A percentile compares a stretch with the other conserved stretches of the same genome.
These are phyloP conservation scores for Lasius platythorax DNA, from an alignment of 2,888 invertebrate species.

Conservation along the genomic window DNA sequence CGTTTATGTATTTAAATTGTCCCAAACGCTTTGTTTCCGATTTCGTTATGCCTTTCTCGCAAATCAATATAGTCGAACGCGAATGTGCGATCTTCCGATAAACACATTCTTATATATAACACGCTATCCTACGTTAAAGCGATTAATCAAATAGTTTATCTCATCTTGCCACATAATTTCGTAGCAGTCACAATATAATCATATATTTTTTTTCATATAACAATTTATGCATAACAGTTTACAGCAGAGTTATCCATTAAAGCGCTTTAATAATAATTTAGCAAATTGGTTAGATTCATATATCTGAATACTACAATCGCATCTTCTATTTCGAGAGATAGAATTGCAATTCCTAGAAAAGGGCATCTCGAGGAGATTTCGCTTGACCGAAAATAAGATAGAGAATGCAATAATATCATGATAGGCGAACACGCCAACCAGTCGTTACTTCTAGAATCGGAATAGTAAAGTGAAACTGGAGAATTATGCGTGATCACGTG, in stretches of 20 bases:
- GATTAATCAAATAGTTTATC: background rate
- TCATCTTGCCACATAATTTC: background rate
- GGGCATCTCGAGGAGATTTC: conserved; percentile 25
- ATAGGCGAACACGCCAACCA: conserved; percentile 67
- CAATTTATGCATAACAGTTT: background rate
- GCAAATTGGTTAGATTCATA: conserved; percentile 1
- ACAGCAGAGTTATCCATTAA: background rate
- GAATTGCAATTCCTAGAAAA: conserved; percentile 33
- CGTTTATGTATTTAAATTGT: conserved; percentile 43
- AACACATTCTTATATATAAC: background rate
- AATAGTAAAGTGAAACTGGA: conserved; percentile 38
- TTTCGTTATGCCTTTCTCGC: background rate
- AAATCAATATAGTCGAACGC: background rate
- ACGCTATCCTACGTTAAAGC: background rate
- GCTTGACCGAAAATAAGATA: conserved; percentile 40
- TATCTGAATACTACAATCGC: background rate
- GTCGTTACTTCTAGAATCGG: conserved; percentile 63
- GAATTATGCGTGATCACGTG: conserved; percentile 54
- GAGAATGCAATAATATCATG: conserved; percentile 52
- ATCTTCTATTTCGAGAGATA: background rate
- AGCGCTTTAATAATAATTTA: background rate
- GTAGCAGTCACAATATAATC: background rate
- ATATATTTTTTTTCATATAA: background rate
- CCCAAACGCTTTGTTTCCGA: conserved; percentile 31
- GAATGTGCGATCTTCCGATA: background rate